These are phyloP conservation scores for Melopsittacus undulatus DNA, from an alignment of 2,797 vertebrate species.

Conservation along the genomic window DNA sequence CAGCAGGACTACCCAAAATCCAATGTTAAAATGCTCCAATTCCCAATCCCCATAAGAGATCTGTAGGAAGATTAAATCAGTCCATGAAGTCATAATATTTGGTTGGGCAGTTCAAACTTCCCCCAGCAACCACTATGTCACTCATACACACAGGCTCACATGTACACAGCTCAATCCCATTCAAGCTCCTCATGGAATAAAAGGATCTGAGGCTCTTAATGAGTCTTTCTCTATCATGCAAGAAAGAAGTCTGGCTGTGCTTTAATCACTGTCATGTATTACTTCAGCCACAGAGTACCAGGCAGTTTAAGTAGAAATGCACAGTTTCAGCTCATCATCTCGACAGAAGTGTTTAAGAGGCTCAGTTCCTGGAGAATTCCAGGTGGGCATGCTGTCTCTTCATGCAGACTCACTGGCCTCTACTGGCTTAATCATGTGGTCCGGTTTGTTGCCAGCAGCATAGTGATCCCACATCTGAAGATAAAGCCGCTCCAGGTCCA, in stretches of 20 bases:
- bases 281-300: conserved; percentile 71
- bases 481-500: conserved; percentile 94
- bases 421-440: conserved; percentile 88
- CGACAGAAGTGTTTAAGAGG: conserved; percentile 59
- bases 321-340: conserved; percentile 69
- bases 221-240: conserved; percentile 73
- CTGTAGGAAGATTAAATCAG: conserved; percentile 66
- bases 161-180: conserved; percentile 59
- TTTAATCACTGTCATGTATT: conserved; percentile 72
- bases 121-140: conserved; percentile 53
- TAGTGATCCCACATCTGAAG: conserved; percentile 97
- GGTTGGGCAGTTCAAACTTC: conserved; percentile 63
- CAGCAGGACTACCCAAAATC: conserved; percentile 74
- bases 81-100: conserved; percentile 57
- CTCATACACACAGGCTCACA: conserved; percentile 58
- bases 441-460: conserved; percentile 88
- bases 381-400: conserved; percentile 36
- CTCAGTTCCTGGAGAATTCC: conserved; percentile 60
- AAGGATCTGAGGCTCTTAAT: conserved; percentile 63
- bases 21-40: conserved; percentile 74
- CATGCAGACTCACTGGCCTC: conserved; percentile 90
- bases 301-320: conserved; percentile 74
- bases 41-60: conserved; percentile 66
- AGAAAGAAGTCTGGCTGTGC: conserved; percentile 73
- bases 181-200: conserved; percentile 71